Percentiles rank a stretch among this genome's conserved stretches.
Conservation (phyloP, 2,797 vertebrate genomes). For the Acestrorhynchus altus region DNA sequence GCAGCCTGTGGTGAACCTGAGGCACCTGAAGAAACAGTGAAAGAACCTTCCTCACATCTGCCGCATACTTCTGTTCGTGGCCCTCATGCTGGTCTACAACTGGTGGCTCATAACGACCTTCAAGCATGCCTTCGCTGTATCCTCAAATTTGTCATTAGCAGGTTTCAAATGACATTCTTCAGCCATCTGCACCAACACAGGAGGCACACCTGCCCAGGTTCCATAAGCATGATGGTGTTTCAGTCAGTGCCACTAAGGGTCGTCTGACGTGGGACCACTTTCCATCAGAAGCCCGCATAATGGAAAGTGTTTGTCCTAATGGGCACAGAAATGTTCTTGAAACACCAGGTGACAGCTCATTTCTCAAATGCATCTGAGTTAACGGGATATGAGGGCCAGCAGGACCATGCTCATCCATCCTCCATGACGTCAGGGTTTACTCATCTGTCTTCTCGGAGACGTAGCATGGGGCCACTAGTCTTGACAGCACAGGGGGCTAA, state of each 20-base stretch:
- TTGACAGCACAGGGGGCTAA: not conserved
- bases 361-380: constrained; percentile 44
- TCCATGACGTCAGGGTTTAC: constrained; percentile 10
- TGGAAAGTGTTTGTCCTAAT: constrained; percentile 39
- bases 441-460: constrained; percentile 17
- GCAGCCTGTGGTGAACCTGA: constrained; percentile 6
- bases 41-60: constrained; percentile 43
- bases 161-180: constrained; percentile 52
- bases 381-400: constrained; percentile 6
- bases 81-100: constrained; percentile 40
- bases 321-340: constrained; percentile 19
- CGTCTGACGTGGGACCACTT: constrained; percentile 27
- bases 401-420: constrained; percentile 48
- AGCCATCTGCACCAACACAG: constrained; percentile 21
- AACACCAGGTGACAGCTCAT: constrained; percentile 30
- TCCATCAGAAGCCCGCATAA: constrained; percentile 42
- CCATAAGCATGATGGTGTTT: constrained; percentile 12
- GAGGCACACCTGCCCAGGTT: constrained; percentile 43
- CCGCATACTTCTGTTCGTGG: not conserved
- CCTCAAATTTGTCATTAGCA: constrained; percentile 48
- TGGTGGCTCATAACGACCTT: constrained; percentile 51
- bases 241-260: constrained; percentile 25
- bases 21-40: constrained; percentile 2
- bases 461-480: not conserved
- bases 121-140: constrained; percentile 31